phyloP scores from a whole-genome alignment of 2,888 invertebrate species.

The Limnephilus auricula region DNA sequence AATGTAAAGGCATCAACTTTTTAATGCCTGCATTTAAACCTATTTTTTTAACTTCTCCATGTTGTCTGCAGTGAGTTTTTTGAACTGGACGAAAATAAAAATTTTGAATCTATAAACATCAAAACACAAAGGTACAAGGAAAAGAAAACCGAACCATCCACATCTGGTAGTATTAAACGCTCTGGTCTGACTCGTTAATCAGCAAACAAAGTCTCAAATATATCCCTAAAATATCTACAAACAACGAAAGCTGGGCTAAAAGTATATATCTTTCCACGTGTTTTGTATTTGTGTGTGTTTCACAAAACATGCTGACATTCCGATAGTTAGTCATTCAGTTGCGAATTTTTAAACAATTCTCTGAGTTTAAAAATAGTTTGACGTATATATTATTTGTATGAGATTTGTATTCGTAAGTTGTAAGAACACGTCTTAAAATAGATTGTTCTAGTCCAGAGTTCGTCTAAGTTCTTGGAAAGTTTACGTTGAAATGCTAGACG shows the following conservation, averaged over 20 bases:
- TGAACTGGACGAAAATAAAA: background rate
- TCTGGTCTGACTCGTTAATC: background rate
- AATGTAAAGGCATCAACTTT: no score
- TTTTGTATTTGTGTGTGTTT: background rate
- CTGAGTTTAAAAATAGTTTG: background rate
- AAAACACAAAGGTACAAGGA: background rate
- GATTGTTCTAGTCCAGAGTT: background rate
- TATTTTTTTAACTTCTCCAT: background rate
- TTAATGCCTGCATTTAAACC: no score
- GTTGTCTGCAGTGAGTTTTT: background rate
- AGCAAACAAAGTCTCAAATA: background rate
- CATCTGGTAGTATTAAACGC: background rate
- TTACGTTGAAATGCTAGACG: background rate
- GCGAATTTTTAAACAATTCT: background rate
- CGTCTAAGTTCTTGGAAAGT: background rate
- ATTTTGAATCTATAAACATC: background rate
- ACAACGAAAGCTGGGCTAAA: background rate
- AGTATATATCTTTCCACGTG: background rate
- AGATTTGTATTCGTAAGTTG: background rate
- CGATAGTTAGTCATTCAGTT: background rate
- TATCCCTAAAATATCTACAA: background rate
- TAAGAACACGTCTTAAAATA: background rate
- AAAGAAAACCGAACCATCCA: background rate
- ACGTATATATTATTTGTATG: background rate
- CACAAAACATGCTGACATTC: background rate